These are phyloP conservation scores for Phenacoccus solenopsis DNA, from an alignment of 1,140 invertebrate species.

Conservation along the genomic window DNA sequence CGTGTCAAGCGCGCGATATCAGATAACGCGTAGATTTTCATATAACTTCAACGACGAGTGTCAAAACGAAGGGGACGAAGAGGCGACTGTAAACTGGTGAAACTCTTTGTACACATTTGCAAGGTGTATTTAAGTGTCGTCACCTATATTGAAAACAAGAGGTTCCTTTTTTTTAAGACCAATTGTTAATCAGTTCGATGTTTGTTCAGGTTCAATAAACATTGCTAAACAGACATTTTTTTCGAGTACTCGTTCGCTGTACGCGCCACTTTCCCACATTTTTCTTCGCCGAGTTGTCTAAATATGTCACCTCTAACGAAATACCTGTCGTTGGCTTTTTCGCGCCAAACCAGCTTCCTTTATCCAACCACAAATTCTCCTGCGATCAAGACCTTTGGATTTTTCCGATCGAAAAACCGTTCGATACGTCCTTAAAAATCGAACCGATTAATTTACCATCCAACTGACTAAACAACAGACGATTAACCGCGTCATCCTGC, in stretches of 20 bases:
- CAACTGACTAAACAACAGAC: neutral
- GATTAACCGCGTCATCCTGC: neutral
- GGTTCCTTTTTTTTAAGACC: slow-evolving; percentile 11
- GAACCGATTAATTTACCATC: too few relatives aligned
- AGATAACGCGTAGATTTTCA: neutral
- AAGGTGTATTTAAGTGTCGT: slow-evolving; percentile 9
- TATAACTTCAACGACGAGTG: too few relatives aligned
- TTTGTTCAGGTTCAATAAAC: slow-evolving; percentile 16
- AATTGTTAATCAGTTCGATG: slow-evolving; percentile 14
- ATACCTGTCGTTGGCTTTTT: too few relatives aligned
- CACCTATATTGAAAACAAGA: slow-evolving; percentile 9
- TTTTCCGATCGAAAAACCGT: too few relatives aligned
- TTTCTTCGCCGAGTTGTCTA: neutral
- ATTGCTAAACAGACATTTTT: slow-evolving; percentile 6
- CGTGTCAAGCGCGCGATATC: too few relatives aligned
- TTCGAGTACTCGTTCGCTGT: slow-evolving; percentile 1
- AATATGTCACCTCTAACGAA: too few relatives aligned
- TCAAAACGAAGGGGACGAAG: neutral
- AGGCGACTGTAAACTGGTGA: too few relatives aligned
- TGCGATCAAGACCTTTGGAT: too few relatives aligned
- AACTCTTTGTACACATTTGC: neutral
- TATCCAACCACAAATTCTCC: too few relatives aligned
- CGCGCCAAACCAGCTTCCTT: too few relatives aligned
- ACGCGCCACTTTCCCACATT: neutral
- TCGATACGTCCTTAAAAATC: too few relatives aligned